Percentiles rank a stretch among this genome's conserved stretches.
phyloP scores from a whole-genome alignment of 2,113 vertebrate species.

The Danio rerio region GRCz12tu NC_133197.1:16406001-16406500 shows the following conservation, averaged over 20 bases:
- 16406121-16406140: constrained; percentile 42
- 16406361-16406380: constrained; percentile 39
- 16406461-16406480: constrained; percentile 47
- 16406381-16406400: constrained; percentile 35
- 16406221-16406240: constrained; percentile 40
- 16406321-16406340: constrained; percentile 37
- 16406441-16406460: constrained; percentile 28
- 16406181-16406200: constrained; percentile 23
- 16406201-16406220: constrained; percentile 49
- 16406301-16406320: constrained; percentile 55
- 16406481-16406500: constrained; percentile 16
- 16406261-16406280: constrained; percentile 50
- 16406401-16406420: constrained; percentile 8
- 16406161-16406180: constrained; percentile 36
- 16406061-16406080: constrained; percentile 10
- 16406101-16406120: background rate
- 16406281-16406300: constrained; percentile 54
- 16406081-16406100: background rate
- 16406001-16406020: constrained; percentile 6
- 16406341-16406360: constrained; percentile 44
- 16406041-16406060: constrained; percentile 7
- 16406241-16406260: constrained; percentile 26
- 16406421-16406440: constrained; percentile 15
- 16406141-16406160: constrained; percentile 2
- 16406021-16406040: background rate